These are phyloP conservation scores for Babyrousa celebensis DNA, from an alignment of 2,797 vertebrate species.

Conservation along the genomic window DNA sequence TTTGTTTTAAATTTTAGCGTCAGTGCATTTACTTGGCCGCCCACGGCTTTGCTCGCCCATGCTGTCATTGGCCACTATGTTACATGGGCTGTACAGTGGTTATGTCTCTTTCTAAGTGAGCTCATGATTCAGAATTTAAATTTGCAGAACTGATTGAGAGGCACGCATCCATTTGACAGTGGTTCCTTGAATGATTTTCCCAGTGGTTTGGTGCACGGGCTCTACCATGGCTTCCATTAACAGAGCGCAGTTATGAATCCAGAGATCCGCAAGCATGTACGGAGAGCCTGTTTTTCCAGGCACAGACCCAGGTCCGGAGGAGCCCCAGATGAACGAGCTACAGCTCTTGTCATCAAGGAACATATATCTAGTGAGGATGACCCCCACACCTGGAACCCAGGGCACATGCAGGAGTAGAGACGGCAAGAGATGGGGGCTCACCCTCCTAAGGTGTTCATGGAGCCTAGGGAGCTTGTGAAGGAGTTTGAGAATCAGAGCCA, in stretches of 20 bases:
- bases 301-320: not conserved
- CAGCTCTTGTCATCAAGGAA: not conserved
- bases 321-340: not conserved
- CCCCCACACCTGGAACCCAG: not conserved
- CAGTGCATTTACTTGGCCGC: conserved; percentile 46
- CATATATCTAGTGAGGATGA: too few relatives aligned
- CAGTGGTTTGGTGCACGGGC: not conserved
- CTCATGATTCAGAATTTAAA: conserved; percentile 81
- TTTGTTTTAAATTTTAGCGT: conserved; percentile 71
- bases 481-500: not conserved
- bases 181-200: conserved; percentile 58
- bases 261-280: not conserved
- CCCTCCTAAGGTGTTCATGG: too few relatives aligned
- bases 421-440: too few relatives aligned
- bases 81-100: conserved; percentile 63
- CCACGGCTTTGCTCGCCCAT: not conserved
- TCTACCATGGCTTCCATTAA: not conserved
- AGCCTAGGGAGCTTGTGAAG: not conserved
- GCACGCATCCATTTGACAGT: conserved; percentile 71
- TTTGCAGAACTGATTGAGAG: conserved; percentile 70
- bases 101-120: conserved; percentile 73
- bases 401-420: not conserved
- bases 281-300: not conserved
- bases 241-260: not conserved
- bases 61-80: conserved; percentile 66